Conservation (phyloP, 37 sponge, comb jelly and placozoan species). For the Beroe forskalii region DNA sequence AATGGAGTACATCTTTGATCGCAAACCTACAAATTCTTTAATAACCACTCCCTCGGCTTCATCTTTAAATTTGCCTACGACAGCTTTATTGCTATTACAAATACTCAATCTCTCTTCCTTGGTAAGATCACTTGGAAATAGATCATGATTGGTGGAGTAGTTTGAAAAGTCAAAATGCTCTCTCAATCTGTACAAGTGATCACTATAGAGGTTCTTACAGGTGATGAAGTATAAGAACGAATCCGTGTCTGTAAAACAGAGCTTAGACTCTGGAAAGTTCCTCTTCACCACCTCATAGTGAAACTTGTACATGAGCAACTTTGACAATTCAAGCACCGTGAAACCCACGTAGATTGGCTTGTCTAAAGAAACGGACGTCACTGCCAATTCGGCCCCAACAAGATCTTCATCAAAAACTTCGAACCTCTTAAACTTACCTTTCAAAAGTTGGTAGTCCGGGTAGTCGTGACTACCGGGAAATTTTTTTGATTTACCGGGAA, state of each 20-base stretch:
- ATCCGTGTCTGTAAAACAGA: constrained; percentile 41
- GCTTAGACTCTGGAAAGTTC: not conserved
- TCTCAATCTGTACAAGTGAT: not conserved
- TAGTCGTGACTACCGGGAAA: too few species aligned
- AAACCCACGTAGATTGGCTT: constrained; percentile 58
- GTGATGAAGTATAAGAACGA: not conserved
- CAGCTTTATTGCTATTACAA: constrained; percentile 10
- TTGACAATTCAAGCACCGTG: constrained; percentile 22
- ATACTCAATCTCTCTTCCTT: too few species aligned
- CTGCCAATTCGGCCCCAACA: not conserved
- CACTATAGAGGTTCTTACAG: not conserved
- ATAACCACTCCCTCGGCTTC: not conserved
- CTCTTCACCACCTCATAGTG: not conserved
- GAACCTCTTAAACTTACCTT: not conserved
- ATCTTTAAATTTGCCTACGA: constrained; percentile 41
- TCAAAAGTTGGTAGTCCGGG: too few species aligned
- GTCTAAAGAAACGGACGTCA: not conserved
- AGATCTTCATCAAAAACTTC: not conserved
- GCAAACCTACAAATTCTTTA: not conserved
- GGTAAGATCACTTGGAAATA: too few species aligned
- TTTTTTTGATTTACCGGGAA: too few species aligned
- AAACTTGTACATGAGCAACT: constrained; percentile 4
- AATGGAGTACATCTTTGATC: not conserved
- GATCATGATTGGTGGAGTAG: not conserved
- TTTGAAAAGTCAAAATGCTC: constrained; percentile 26